Base-by-base conservation (phyloP, 2,888 invertebrate species). In the Scaptomyza flava region DNA sequence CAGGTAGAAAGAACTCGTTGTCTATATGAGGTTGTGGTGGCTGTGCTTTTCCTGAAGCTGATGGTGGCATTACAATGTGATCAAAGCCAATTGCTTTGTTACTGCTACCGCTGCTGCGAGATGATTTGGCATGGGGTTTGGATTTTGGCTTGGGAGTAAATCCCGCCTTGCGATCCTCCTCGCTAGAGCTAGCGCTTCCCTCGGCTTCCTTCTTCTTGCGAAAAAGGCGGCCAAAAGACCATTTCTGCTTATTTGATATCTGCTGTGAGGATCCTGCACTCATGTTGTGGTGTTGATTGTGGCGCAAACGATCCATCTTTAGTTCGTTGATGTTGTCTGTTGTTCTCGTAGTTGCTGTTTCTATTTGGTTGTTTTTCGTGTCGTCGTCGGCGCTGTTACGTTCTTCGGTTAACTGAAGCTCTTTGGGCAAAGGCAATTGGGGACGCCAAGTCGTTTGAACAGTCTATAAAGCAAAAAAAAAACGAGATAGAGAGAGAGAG, bases 181-280 rank as follows among this genome's bases (percentile, higher is more conserved):
- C 92, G 11, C 92, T 92, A 23, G 92, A 92, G 0, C 91, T 91
- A 54, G 89, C 91, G 6, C 90, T 79, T 53, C 64, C 45, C 12
- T 61, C 77, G n/a, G 88, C 90, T 46, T 94, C 93, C 91, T 96
- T 96, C 91, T 95, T 95, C 89, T 95, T 93, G 71, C 96, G 93
- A 89, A 97, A 96, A 3, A 97, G 93, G 81, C 95, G 95, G 7
- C 96, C 96, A 45, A 97, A 94, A 8, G 96, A 96, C 96, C 96
- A 97, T 91, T 96, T 96, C 63, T 85, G 84, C 87, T 94, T 94
- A 92, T 69, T 81, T 8, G 80, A 68, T 43, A 81, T 51, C 67
- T 84, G 79, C 66, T 79, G 77, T 8, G 79, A 63, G 17, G 83
- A 74, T 17, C 81, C 50, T 50, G 34, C 76, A 12, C 77, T 72